Conservation (phyloP, 2,113 vertebrate genomes). For the Lagopus leucura region DNA sequence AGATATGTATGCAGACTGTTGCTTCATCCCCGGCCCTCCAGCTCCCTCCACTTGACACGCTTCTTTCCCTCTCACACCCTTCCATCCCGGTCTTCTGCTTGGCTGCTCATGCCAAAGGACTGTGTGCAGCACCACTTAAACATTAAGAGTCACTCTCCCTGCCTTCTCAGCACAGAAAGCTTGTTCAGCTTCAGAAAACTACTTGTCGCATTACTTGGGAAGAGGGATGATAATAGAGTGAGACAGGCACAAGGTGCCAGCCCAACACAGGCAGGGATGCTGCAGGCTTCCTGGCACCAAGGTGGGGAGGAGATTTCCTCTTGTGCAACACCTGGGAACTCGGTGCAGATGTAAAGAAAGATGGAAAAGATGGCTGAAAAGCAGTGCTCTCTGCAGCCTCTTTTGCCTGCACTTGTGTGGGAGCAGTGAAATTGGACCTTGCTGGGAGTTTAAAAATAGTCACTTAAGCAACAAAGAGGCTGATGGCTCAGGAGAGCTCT, state of each 20-base stretch:
- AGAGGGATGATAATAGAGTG: not conserved
- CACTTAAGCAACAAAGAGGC: not conserved
- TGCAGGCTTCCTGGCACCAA: not conserved
- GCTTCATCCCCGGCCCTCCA: not conserved
- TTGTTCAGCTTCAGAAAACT: constrained; percentile 24
- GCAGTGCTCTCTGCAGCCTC: not conserved
- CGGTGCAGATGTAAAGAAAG: not conserved
- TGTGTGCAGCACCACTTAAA: not conserved
- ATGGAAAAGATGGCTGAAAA: not conserved
- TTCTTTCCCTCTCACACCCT: not conserved
- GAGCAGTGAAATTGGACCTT: not conserved
- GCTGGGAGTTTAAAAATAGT: not conserved
- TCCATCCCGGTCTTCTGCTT: not conserved
- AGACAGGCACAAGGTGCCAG: constrained; percentile 16
- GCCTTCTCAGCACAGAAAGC: constrained; percentile 9
- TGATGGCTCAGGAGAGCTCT: not conserved
- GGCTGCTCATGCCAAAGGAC: not conserved
- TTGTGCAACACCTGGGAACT: not conserved
- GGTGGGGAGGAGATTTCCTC: not conserved
- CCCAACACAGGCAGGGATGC: not conserved
- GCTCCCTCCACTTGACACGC: not conserved
- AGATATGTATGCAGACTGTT: not conserved
- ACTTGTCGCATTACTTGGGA: constrained; percentile 6
- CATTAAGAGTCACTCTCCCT: not conserved
- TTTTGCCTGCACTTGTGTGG: not conserved